These are phyloP conservation scores for Sebastolobus alascanus DNA, from an alignment of 2,797 vertebrate genomes.

Conservation along the genomic window DNA sequence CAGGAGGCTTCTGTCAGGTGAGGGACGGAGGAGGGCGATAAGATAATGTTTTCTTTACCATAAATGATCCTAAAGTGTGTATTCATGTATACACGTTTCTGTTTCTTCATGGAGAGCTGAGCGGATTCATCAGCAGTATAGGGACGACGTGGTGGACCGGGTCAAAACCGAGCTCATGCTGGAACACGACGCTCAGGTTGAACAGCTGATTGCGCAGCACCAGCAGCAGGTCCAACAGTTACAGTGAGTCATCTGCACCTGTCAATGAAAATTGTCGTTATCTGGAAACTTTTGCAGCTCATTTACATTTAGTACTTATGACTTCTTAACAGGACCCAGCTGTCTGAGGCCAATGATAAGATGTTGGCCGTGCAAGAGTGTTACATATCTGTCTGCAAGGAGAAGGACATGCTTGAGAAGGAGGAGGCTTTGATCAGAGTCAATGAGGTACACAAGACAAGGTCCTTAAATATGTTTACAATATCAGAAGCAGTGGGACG, in stretches of 20 bases:
- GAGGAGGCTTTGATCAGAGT: slow-evolving; percentile 81
- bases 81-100: neutral
- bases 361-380: slow-evolving; percentile 91
- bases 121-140: slow-evolving; percentile 91
- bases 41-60: neutral
- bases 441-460: slow-evolving; percentile 82
- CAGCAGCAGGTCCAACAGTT: slow-evolving; percentile 85
- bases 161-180: slow-evolving; percentile 86
- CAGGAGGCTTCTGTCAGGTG: slow-evolving; percentile 92
- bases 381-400: slow-evolving; percentile 93
- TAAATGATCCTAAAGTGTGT: neutral
- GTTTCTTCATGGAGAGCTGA: slow-evolving; percentile 84
- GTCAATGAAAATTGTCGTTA: neutral
- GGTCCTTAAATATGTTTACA: neutral
- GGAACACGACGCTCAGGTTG: slow-evolving; percentile 83
- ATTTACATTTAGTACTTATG: neutral
- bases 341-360: slow-evolving; percentile 89
- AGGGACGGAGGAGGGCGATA: neutral
- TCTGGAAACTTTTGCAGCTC: neutral
- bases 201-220: slow-evolving; percentile 83
- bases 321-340: slow-evolving; percentile 81
- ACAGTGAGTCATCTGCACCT: slow-evolving; percentile 82
- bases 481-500: neutral
- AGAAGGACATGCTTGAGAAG: slow-evolving; percentile 89
- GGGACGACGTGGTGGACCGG: slow-evolving; percentile 91